phyloP scores from a whole-genome alignment of 2,888 invertebrate species.

The Uropetala carovei region DNA sequence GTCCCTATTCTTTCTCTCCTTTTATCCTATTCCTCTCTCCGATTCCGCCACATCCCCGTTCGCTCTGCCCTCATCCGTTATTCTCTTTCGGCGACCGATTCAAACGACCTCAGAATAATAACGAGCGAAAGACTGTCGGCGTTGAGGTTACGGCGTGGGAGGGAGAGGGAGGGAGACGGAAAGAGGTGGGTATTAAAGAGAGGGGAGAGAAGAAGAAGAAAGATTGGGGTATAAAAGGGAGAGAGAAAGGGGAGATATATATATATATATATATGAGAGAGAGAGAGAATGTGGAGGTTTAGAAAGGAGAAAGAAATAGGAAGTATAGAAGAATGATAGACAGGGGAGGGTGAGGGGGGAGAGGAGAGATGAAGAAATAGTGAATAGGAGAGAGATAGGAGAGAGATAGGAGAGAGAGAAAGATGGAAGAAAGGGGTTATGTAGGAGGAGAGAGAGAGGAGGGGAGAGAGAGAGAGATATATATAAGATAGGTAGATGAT shows the following conservation, averaged over 20 bases:
- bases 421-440: too few relatives aligned
- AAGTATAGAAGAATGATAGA: too few relatives aligned
- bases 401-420: not conserved
- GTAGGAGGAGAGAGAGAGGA: not conserved
- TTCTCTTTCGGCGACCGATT: not conserved
- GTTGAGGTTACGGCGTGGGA: not conserved
- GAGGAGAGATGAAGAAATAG: not conserved
- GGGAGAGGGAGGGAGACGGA: too few relatives aligned
- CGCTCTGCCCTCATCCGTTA: not conserved
- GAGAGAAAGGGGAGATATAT: not conserved
- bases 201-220: not conserved
- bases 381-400: too few relatives aligned
- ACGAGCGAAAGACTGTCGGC: not conserved
- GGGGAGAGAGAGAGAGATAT: not conserved
- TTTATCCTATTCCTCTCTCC: not conserved
- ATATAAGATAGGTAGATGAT: not conserved
- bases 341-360: too few relatives aligned
- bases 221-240: not conserved
- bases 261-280: too few relatives aligned
- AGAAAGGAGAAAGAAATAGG: not conserved
- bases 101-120: not conserved
- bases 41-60: not conserved
- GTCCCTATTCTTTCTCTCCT: too few relatives aligned
- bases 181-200: not conserved
- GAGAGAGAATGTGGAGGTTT: not conserved